Evolutionary conservation across 2,888 invertebrate species (phyloP), one percentile per base, ranked within the genome.

Genomic region (Oscheius sp.): DNA sequence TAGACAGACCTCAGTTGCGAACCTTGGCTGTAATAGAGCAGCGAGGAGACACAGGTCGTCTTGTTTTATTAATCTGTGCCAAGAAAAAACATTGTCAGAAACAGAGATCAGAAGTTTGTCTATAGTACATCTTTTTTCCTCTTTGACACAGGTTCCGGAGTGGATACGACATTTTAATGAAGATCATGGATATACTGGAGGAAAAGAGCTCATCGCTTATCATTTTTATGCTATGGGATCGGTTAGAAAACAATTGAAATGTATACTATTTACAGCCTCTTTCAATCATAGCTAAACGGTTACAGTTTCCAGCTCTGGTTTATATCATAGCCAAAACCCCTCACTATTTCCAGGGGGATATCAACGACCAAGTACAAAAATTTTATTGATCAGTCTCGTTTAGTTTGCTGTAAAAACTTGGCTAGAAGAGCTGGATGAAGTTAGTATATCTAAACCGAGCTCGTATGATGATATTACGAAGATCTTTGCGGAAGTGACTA

Each of bases 271-370:
- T 64, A 24, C 22, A 54, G 54, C n/a, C 33, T 2, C 4, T 54
- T 17, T 36, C 54, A 24, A 54, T 54, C 17, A 32, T 54, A 17
- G 36, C 33, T 17, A 26, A 26, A 51, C 14, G 50, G 0, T 62
- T 26, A 1, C 9, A 41, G 2, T 72, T 71, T 32, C 75, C 75
- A 0, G 68, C 68, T 33, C 38, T 76, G 38, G 68, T 72, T 2
- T 76, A 76, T 30, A 72, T 74, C 20, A 74, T 76, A 30, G 74
- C 69, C 1, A 33, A 66, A 38, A 69, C 68, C 3, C 50, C 54
- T 6, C 32, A 64, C 20, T 51, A 71, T 24, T 76, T 51, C 45
- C 65, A 65, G 41, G 74, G 71, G 8, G 72, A 76, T 50, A 49
- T 71, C 4, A 68, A 30, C 14, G 22, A 56, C 2, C 67, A 68